A percentile compares a stretch with the other conserved stretches of the same genome.
These are phyloP conservation scores for Istiophorus platypterus DNA, from an alignment of 2,113 vertebrate genomes.

Conservation along the genomic window DNA sequence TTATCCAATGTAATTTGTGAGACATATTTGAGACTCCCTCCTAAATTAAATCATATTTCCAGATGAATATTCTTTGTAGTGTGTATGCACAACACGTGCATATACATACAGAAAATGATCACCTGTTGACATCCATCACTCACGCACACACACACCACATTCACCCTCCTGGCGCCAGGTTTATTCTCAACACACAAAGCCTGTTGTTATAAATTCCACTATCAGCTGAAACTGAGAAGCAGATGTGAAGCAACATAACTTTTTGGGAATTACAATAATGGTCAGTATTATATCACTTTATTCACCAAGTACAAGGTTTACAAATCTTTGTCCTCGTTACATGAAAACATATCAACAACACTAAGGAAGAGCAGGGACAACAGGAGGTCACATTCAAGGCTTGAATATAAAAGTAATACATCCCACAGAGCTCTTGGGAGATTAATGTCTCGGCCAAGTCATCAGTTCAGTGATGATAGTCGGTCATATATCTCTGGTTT, in stretches of 20 bases:
- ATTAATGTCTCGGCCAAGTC: not conserved
- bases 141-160: not conserved
- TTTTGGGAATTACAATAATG: not conserved
- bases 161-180: not conserved
- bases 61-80: constrained; percentile 3
- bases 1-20: not conserved
- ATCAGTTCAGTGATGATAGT: not conserved
- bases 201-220: constrained; percentile 62
- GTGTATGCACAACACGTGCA: not conserved
- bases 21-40: not conserved
- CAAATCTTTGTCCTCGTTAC: not conserved
- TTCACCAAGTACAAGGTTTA: not conserved
- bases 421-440: not conserved
- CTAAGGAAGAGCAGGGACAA: not conserved
- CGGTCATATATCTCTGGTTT: not conserved
- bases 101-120: constrained; percentile 4
- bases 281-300: not conserved
- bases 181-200: constrained; percentile 62
- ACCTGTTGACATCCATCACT: constrained; percentile 63
- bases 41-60: not conserved
- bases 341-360: constrained; percentile 1
- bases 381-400: not conserved
- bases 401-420: not conserved
- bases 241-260: constrained; percentile 17
- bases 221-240: constrained; percentile 53